Evolutionary conservation across 2,797 vertebrate genomes (phyloP).

Genomic region (Triplophysa bombifrons): DNA sequence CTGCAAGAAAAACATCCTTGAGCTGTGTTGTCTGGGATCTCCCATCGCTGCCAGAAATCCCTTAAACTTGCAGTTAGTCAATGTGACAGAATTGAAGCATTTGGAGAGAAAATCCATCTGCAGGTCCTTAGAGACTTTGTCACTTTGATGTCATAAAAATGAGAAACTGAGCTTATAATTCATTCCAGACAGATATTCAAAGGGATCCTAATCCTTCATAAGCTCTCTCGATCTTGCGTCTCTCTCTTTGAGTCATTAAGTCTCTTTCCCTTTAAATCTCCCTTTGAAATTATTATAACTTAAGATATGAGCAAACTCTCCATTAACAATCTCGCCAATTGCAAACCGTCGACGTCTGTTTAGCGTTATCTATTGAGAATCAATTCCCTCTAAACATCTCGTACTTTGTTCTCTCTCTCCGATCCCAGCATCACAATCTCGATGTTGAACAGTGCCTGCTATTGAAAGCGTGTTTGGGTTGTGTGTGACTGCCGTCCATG

Average conservation of each 20-base stretch:
- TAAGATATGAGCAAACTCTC: constrained; percentile 20
- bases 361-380: constrained; percentile 14
- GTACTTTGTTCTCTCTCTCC: neutral
- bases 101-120: constrained; percentile 42
- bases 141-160: constrained; percentile 52
- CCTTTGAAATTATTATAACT: neutral
- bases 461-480: constrained; percentile 70
- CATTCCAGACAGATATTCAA: constrained; percentile 47
- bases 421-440: neutral
- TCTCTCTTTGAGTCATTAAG: constrained; percentile 16
- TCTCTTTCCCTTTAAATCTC: constrained; percentile 45
- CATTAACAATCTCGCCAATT: neutral
- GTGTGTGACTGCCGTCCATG: constrained; percentile 66
- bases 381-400: neutral
- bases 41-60: constrained; percentile 23
- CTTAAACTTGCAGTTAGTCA: constrained; percentile 30
- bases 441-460: constrained; percentile 66
- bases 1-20: neutral
- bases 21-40: constrained; percentile 17
- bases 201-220: constrained; percentile 50
- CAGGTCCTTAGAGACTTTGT: constrained; percentile 44
- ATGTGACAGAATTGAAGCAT: constrained; percentile 21
- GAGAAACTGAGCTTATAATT: constrained; percentile 44
- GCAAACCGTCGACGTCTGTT: neutral
- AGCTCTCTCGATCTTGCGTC: constrained; percentile 19